Evolutionary conservation across 2,888 invertebrate species (phyloP).

Genomic region (Ypsolopha sequella): DNA sequence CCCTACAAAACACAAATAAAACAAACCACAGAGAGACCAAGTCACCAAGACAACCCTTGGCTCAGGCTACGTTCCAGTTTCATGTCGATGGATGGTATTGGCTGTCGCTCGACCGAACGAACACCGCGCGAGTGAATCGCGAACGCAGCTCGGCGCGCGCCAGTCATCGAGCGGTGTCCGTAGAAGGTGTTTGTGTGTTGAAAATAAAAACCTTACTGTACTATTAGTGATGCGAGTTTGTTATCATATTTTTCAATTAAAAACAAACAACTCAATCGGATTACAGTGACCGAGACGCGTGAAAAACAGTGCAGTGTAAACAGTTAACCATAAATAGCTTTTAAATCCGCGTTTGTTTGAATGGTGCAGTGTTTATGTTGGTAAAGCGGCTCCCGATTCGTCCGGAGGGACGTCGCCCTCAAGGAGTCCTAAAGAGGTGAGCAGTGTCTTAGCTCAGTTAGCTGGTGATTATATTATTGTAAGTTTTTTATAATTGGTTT

Average conservation of each 20-base stretch:
- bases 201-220: constrained; percentile 13
- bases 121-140: neutral
- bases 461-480: constrained; percentile 19
- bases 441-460: constrained; percentile 3
- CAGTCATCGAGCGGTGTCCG: constrained; percentile 53
- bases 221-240: constrained; percentile 53
- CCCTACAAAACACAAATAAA: too few relatives aligned
- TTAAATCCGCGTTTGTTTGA: constrained; percentile 24
- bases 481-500: constrained; percentile 19
- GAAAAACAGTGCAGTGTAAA: constrained; percentile 37
- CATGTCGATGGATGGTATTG: too few relatives aligned
- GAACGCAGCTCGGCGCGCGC: constrained; percentile 17
- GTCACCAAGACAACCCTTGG: too few relatives aligned
- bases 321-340: constrained; percentile 7
- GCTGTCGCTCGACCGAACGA: neutral
- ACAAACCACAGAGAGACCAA: too few relatives aligned
- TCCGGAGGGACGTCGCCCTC: constrained; percentile 65
- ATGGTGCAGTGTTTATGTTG: constrained; percentile 69
- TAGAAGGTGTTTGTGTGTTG: constrained; percentile 11
- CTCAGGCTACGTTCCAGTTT: too few relatives aligned
- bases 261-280: constrained; percentile 51
- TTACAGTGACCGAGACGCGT: constrained; percentile 53
- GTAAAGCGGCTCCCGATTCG: constrained; percentile 52
- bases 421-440: constrained; percentile 53
- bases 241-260: constrained; percentile 51